Percentiles rank a stretch among this genome's conserved stretches.
Conservation (phyloP, 2,888 invertebrate species). For the Chaitophorus viminalis region DNA sequence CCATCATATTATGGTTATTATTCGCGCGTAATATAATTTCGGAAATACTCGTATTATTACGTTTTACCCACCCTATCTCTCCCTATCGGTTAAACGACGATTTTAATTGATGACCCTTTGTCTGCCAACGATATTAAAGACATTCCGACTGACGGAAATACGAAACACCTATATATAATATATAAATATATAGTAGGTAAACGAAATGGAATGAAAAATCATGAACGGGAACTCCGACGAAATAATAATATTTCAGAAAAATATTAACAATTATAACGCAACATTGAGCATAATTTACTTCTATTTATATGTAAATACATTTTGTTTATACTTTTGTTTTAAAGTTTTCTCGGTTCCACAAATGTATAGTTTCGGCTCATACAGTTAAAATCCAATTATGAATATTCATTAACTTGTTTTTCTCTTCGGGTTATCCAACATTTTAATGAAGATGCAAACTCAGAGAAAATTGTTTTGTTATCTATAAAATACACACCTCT, state of each 20-base stretch:
- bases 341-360: not conserved
- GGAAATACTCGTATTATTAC: not conserved
- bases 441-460: not conserved
- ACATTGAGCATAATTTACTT: not conserved
- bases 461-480: not conserved
- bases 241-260: not conserved
- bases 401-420: conserved; percentile 4
- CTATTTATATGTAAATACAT: conserved; percentile 5
- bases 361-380: not conserved
- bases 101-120: conserved; percentile 12
- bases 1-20: not conserved
- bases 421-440: not conserved
- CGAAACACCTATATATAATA: not conserved
- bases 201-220: conserved; percentile 21
- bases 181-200: too few relatives aligned
- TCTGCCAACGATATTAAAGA: not conserved
- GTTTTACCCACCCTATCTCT: not conserved
- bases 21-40: not conserved
- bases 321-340: not conserved
- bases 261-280: not conserved
- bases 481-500: conserved; percentile 4
- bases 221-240: not conserved
- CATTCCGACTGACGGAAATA: not conserved
- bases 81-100: not conserved
- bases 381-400: conserved; percentile 13